These are phyloP conservation scores for Homarus gammarus DNA, from an alignment of 2,888 invertebrate species.

Conservation along the genomic window DNA sequence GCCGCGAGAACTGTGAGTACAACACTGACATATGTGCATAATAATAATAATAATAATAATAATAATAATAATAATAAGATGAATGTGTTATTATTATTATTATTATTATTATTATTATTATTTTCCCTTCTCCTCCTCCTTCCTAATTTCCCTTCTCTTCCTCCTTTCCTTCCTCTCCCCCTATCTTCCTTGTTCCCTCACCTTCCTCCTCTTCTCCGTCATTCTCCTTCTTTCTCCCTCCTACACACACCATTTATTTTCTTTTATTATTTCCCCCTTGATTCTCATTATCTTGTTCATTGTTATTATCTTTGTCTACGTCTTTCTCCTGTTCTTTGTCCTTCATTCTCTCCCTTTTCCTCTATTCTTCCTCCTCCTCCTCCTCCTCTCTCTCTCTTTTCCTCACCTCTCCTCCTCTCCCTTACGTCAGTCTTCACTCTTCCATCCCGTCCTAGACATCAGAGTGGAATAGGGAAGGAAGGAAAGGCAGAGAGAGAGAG, in stretches of 20 bases:
- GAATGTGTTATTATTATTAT: too few species aligned
- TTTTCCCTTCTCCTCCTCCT: neutral
- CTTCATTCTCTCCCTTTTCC: neutral
- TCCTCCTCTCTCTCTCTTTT: neutral
- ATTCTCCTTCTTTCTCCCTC: neutral
- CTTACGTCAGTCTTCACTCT: neutral
- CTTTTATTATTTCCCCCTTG: neutral
- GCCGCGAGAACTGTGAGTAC: slow-evolving; percentile 68
- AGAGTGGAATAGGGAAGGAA: too few species aligned
- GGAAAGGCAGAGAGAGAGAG: too few species aligned
- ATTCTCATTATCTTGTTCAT: neutral
- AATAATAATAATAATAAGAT: too few species aligned
- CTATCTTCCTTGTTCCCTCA: neutral
- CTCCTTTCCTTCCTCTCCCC: too few species aligned
- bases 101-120: too few species aligned
- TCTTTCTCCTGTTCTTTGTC: neutral
- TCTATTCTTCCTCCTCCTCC: neutral
- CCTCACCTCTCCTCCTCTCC: neutral
- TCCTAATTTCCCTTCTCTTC: neutral
- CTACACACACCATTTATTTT: too few species aligned
- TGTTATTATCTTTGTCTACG: neutral
- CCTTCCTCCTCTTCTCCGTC: neutral
- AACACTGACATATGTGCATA: too few species aligned
- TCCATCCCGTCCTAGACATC: too few species aligned
- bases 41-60: too few species aligned